Base-by-base conservation (phyloP, 2,888 invertebrate species). In the Platycheirus rosarum region DNA sequence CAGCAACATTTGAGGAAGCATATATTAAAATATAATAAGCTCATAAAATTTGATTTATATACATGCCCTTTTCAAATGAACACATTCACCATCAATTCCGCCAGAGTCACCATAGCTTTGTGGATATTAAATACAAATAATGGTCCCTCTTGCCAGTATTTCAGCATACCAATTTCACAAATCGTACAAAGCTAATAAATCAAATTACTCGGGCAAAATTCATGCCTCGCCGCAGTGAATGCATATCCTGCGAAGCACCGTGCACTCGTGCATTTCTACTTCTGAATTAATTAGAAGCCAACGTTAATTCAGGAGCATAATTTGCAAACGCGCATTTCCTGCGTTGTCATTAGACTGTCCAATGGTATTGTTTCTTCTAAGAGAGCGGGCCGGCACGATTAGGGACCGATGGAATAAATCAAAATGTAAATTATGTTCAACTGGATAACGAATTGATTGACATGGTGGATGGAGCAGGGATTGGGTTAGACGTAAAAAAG, bases 401-500 rank as follows among this genome's bases (percentile, higher is more conserved):
- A 2, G 23, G 23, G 3, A 23, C 2, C 6, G 6, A 23, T 23
- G 2, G 6, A 2, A 23, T 23, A 23, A 23, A 23, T 23, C 23
- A 55, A 2, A 37, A 37, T 37, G 9, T 20, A 55, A 55, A 37
- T 55, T 55, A 37, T 55, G 35, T 55, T 23, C 2, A 23, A 6
- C 23, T 23, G 23, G 23, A 23, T 23, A 23, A 4, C 23, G 6
- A 23, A 23, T 23, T 23, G 23, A 23, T 23, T 4, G 23, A 23
- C 37, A n/a, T 13, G 13, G 20, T 37, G 9, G 13, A 13, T 55
- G 2, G 23, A 4, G 55, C 55, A 55, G 55, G 55, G n/a, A n/a
- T n/a, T n/a, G n/a, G n/a, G n/a, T n/a, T n/a, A n/a, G n/a, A n/a
- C n/a, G n/a, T n/a, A n/a, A n/a, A n/a, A n/a, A n/a, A n/a, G n/a